A percentile compares a stretch with the other conserved stretches of the same genome.
These are phyloP conservation scores for Ormyrus nitidulus DNA, from an alignment of 2,888 invertebrate genomes.

Conservation along the genomic window DNA sequence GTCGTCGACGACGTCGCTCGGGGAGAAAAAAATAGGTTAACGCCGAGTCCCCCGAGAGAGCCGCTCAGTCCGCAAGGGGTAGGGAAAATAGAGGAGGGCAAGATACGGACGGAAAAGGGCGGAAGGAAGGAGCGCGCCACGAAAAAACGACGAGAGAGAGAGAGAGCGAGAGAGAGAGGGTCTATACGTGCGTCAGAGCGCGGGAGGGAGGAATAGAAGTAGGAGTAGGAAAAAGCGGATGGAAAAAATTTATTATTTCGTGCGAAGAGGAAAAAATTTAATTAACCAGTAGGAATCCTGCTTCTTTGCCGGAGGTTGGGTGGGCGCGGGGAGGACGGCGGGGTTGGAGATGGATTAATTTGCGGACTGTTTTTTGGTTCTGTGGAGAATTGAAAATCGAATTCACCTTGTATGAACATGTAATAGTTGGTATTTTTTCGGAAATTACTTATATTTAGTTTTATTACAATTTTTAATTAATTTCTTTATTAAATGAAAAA, in stretches of 20 bases:
- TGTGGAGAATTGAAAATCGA: too few species aligned
- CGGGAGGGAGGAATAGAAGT: slow-evolving; percentile 6
- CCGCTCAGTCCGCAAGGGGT: slow-evolving; percentile 31
- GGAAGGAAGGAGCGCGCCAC: slow-evolving; percentile 1
- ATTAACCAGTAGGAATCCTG: slow-evolving; percentile 18
- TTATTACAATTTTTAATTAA: too few species aligned
- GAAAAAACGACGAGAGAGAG: slow-evolving; percentile 25
- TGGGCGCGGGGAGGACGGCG: too few species aligned
- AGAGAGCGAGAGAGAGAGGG: slow-evolving; percentile 40
- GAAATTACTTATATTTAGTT: too few species aligned
- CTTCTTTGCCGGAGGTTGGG: too few species aligned
- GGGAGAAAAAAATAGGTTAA: slow-evolving; percentile 50
- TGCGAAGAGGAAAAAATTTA: slow-evolving; percentile 27
- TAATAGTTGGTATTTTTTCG: too few species aligned
- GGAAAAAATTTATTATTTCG: slow-evolving; percentile 39
- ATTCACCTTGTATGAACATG: too few species aligned
- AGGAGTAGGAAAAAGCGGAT: slow-evolving; percentile 4
- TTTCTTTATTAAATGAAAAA: too few species aligned
- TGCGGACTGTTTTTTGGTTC: background rate
- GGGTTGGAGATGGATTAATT: background rate
- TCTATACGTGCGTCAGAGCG: slow-evolving; percentile 25
- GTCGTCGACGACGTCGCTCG: too few species aligned
- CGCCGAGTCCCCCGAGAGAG: slow-evolving; percentile 48
- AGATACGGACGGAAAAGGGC: slow-evolving; percentile 8
- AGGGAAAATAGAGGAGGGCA: slow-evolving; percentile 36